Conservation (phyloP, 2,888 invertebrate genomes). For the Salpingus planirostris region DNA sequence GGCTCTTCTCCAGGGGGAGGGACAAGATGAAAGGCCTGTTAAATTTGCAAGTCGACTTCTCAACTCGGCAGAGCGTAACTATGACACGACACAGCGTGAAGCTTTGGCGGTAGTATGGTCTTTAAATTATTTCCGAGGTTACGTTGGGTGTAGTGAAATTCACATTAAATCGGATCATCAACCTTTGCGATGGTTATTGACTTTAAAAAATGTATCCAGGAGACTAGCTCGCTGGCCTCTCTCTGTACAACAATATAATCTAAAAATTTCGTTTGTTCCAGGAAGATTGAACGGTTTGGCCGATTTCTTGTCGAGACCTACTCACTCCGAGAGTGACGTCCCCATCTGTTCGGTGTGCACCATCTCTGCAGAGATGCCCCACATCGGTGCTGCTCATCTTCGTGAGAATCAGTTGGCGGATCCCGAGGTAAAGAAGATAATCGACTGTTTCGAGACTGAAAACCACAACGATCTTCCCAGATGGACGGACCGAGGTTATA, state of each 20-base stretch:
- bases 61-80: constrained; percentile 21
- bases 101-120: constrained; percentile 27
- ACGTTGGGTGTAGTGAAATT: constrained; percentile 33
- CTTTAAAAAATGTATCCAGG: constrained; percentile 35
- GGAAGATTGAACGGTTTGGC: constrained; percentile 35
- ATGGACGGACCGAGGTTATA: constrained; percentile 16
- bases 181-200: constrained; percentile 40
- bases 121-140: constrained; percentile 35
- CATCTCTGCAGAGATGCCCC: too few species aligned
- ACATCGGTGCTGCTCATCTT: constrained; percentile 5
- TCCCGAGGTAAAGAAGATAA: constrained; percentile 20
- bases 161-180: constrained; percentile 39
- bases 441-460: constrained; percentile 14
- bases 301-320: constrained; percentile 32
- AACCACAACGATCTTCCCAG: constrained; percentile 2
- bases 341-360: constrained; percentile 7
- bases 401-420: constrained; percentile 16
- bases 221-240: constrained; percentile 41
- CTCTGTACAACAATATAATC: constrained; percentile 32
- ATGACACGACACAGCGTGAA: constrained; percentile 21
- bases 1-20: constrained; percentile 18
- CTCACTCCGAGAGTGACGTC: not conserved
- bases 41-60: constrained; percentile 25
- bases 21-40: constrained; percentile 16
- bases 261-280: constrained; percentile 33